phyloP scores from a whole-genome alignment of 1,140 invertebrate species.

The Sinonovacula constricta region DNA sequence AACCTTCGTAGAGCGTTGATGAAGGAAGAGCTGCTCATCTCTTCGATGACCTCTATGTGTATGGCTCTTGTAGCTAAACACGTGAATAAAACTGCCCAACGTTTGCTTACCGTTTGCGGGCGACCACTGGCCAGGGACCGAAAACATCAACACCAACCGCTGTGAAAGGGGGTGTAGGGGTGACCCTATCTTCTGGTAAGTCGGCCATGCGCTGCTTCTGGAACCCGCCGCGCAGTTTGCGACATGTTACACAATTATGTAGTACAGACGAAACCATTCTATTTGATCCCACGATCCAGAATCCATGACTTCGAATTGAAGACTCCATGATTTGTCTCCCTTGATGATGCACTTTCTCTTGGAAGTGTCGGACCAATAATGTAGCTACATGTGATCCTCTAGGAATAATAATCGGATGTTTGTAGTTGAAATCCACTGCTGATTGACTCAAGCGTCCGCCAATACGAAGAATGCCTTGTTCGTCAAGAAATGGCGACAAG shows the following conservation, averaged over 20 bases:
- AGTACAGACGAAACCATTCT: not conserved
- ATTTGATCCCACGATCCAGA: not conserved
- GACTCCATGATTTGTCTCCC: too few species aligned
- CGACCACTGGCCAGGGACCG: slow-evolving; percentile 5
- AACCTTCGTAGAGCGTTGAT: too few species aligned
- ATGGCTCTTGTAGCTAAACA: too few species aligned
- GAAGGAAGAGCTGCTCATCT: too few species aligned
- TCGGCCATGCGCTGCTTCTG: not conserved
- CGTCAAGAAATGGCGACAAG: slow-evolving; percentile 3
- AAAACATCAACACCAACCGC: slow-evolving; percentile 4
- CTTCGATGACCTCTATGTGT: too few species aligned
- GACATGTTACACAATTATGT: not conserved
- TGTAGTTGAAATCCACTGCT: too few species aligned
- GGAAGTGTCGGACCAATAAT: not conserved
- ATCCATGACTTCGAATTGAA: too few species aligned
- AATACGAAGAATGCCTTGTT: slow-evolving; percentile 3
- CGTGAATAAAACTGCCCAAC: too few species aligned
- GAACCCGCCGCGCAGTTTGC: not conserved
- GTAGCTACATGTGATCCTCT: not conserved
- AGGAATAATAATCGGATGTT: too few species aligned
- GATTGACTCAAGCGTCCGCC: slow-evolving; percentile 1
- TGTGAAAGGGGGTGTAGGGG: not conserved
- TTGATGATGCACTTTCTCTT: not conserved
- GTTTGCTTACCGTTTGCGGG: too few species aligned
- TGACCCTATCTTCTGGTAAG: slow-evolving; percentile 7